Evolutionary conservation across 35 echinoderm and acorn worm species (phyloP).

Genomic region (Anneissia japonica): DNA sequence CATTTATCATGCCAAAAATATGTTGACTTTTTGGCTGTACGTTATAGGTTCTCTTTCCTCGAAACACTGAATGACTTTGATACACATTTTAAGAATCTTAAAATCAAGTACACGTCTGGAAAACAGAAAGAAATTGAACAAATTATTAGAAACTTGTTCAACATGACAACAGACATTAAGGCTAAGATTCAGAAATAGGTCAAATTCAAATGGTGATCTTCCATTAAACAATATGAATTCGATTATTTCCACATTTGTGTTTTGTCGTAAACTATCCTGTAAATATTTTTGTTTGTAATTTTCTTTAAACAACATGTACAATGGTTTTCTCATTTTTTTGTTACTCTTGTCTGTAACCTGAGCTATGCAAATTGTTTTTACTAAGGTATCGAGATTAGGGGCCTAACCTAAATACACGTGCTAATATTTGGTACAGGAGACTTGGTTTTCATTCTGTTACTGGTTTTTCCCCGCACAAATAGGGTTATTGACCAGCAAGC

Average conservation of each 20-base stretch:
- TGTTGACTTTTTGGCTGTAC: slow-evolving; percentile 57
- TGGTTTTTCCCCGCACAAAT: too few relatives aligned
- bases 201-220: background rate
- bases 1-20: slow-evolving; percentile 63
- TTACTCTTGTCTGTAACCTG: background rate
- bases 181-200: slow-evolving; percentile 46
- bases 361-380: slow-evolving; percentile 2
- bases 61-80: slow-evolving; percentile 55
- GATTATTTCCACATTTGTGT: background rate
- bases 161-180: slow-evolving; percentile 29
- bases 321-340: background rate
- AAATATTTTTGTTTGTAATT: background rate
- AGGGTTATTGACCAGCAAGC: too few relatives aligned
- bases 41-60: slow-evolving; percentile 57
- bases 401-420: too few relatives aligned
- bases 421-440: too few relatives aligned
- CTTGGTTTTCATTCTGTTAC: too few relatives aligned
- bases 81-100: slow-evolving; percentile 33
- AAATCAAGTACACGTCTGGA: slow-evolving; percentile 41
- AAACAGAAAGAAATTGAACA: slow-evolving; percentile 33
- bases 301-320: background rate
- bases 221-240: too few relatives aligned
- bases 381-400: background rate
- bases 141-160: slow-evolving; percentile 39
- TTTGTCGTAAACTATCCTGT: background rate